A percentile compares a stretch with the other conserved stretches of the same genome.
phyloP scores from a whole-genome alignment of 1,140 invertebrate species.

The Paramacrobiotus metropolitanus region DNA sequence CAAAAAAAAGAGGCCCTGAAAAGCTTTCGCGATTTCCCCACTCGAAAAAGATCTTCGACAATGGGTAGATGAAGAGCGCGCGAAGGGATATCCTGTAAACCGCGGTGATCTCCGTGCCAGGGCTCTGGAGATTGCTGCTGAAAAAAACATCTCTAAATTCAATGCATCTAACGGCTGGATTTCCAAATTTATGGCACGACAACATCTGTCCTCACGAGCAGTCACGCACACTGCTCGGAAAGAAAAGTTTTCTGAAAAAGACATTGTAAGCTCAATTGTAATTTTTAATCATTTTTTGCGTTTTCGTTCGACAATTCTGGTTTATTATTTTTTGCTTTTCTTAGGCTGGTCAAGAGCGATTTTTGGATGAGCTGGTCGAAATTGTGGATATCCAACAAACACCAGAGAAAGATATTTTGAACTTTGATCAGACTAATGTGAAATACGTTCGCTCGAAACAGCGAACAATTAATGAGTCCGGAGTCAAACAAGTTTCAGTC shows the following conservation, averaged over 20 bases:
- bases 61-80: no score
- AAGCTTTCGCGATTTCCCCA: no score
- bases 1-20: no score
- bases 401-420: background rate
- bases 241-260: background rate
- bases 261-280: background rate
- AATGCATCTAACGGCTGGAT: background rate
- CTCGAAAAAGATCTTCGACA: no score
- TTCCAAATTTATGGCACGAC: background rate
- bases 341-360: no score
- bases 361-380: background rate
- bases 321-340: no score
- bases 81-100: no score
- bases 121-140: conserved; percentile 35
- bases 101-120: no score
- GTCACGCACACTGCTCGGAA: background rate
- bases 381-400: background rate
- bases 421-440: background rate
- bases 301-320: no score
- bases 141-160: background rate
- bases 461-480: background rate
- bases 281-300: background rate
- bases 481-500: background rate
- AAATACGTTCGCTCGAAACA: background rate
- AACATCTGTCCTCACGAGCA: background rate